A percentile compares a stretch with the other conserved stretches of the same genome.
These are phyloP conservation scores for Pangasius krempfi DNA, from an alignment of 2,797 vertebrate species.

Conservation along the genomic window DNA sequence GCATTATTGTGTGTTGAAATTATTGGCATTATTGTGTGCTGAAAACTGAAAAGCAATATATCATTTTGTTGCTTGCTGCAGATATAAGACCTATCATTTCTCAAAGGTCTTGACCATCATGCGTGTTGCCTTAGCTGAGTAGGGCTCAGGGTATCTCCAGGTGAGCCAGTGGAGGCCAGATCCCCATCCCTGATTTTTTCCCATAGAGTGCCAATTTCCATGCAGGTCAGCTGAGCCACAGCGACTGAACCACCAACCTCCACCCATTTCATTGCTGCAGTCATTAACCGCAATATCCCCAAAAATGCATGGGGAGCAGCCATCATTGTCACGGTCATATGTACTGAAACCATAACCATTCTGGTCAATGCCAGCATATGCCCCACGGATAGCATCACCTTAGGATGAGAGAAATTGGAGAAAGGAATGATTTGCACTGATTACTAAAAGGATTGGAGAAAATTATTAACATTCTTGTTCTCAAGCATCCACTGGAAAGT, in stretches of 20 bases:
- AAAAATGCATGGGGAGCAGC: conserved; percentile 65
- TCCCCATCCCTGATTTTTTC: conserved; percentile 53
- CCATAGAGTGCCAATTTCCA: conserved; percentile 60
- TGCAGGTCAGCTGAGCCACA: conserved; percentile 69
- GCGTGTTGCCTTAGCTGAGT: conserved; percentile 66
- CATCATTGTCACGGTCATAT: conserved; percentile 63
- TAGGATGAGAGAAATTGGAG: background rate
- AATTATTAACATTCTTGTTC: background rate
- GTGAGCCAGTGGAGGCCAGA: conserved; percentile 63
- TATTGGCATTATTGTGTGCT: background rate
- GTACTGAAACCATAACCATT: conserved; percentile 72
- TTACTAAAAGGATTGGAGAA: background rate
- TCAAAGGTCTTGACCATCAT: conserved; percentile 67
- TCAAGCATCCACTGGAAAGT: background rate
- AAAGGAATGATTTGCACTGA: background rate
- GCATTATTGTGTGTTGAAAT: background rate
- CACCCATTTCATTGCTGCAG: conserved; percentile 24
- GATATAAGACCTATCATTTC: background rate
- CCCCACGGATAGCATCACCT: conserved; percentile 67
- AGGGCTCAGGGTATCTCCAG: conserved; percentile 55
- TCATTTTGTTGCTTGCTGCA: background rate
- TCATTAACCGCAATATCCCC: conserved; percentile 44
- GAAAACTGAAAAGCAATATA: background rate
- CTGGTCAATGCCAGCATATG: conserved; percentile 57
- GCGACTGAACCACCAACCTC: conserved; percentile 72